phyloP scores from a whole-genome alignment of 2,888 invertebrate species.

The Coelinius sp. region DNA sequence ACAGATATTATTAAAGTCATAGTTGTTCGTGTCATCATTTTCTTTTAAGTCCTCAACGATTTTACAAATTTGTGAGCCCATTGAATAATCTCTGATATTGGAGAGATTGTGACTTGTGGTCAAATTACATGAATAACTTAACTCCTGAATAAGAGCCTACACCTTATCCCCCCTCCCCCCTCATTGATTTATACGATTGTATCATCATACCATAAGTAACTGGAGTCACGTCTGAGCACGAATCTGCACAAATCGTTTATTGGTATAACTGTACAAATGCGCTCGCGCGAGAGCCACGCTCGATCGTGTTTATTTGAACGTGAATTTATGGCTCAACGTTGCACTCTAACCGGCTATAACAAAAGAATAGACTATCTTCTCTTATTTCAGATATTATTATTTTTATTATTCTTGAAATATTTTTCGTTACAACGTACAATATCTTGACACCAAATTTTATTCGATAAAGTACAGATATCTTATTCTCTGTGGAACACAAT shows the following conservation, averaged over 20 bases:
- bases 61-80: too few species aligned
- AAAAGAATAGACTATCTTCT: conserved; percentile 36
- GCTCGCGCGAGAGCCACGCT: conserved; percentile 38
- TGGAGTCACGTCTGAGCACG: conserved; percentile 52
- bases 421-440: not conserved
- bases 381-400: conserved; percentile 21
- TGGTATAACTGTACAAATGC: conserved; percentile 52
- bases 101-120: not conserved
- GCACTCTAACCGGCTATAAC: conserved; percentile 47
- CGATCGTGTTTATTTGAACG: conserved; percentile 51
- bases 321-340: conserved; percentile 49
- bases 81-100: too few species aligned
- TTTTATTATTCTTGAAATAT: conserved; percentile 25
- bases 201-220: conserved; percentile 54
- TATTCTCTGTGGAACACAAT: too few species aligned
- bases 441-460: too few species aligned
- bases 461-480: not conserved
- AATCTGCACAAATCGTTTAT: conserved; percentile 55
- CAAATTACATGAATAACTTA: conserved; percentile 16
- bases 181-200: conserved; percentile 48
- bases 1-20: too few species aligned
- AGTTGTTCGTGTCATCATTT: too few species aligned
- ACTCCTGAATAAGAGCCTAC: conserved; percentile 8
- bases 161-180: too few species aligned
- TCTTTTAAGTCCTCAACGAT: too few species aligned